phyloP scores from a whole-genome alignment of 2,797 vertebrate species.

The Heteromormyrus szaboi region DNA sequence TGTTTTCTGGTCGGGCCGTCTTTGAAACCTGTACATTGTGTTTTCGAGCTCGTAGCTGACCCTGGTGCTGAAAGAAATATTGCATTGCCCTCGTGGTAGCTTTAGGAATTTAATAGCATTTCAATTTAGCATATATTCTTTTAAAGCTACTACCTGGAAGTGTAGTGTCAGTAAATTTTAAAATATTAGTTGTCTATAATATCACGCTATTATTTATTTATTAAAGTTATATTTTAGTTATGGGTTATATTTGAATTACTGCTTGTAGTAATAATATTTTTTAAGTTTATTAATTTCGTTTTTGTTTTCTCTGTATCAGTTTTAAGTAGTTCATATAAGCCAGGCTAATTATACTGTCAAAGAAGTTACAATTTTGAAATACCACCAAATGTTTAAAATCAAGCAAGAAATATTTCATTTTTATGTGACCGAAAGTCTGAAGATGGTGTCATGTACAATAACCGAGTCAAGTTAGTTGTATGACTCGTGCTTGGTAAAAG shows the following conservation, averaged over 20 bases:
- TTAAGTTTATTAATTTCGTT: neutral
- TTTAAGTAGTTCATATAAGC: neutral
- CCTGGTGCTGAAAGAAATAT: constrained; percentile 37
- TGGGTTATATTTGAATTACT: neutral
- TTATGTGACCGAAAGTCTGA: neutral
- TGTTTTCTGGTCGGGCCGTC: constrained; percentile 13
- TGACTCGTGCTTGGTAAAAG: constrained; percentile 13
- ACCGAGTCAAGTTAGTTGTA: neutral
- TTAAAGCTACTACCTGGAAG: neutral
- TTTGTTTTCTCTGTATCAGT: neutral
- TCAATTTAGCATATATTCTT: neutral
- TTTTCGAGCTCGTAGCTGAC: constrained; percentile 26
- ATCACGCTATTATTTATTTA: neutral
- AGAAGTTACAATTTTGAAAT: neutral
- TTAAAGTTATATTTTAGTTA: neutral
- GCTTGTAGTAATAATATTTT: neutral
- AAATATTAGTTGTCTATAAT: neutral
- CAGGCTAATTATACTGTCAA: neutral
- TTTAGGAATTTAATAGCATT: neutral
- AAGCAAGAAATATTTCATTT: neutral
- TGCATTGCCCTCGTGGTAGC: neutral
- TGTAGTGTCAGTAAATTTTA: neutral
- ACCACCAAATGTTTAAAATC: neutral
- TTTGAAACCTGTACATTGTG: neutral
- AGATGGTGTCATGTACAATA: neutral